phyloP scores from a whole-genome alignment of 2,113 vertebrate species.

The Chaetodon trifascialis region DNA sequence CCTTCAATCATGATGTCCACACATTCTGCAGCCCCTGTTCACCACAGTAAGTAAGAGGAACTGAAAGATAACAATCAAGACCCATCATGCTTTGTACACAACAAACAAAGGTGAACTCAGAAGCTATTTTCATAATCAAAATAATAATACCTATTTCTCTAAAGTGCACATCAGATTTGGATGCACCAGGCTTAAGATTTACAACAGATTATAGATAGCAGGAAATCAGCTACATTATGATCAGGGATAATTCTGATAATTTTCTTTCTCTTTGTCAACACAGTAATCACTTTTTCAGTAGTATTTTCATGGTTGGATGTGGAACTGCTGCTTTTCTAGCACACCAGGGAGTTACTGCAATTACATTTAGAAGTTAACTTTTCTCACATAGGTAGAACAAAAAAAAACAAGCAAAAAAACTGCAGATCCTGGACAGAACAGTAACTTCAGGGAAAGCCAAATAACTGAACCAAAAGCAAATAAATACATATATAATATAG shows the following conservation, averaged over 20 bases:
- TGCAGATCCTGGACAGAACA: background rate
- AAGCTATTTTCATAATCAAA: constrained; percentile 3
- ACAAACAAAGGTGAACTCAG: background rate
- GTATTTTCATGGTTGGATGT: background rate
- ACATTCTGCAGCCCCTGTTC: background rate
- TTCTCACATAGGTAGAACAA: background rate
- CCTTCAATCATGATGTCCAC: background rate
- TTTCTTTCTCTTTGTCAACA: background rate
- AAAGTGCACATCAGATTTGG: background rate
- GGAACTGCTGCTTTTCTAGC: background rate
- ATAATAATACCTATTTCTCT: background rate
- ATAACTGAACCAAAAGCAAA: background rate
- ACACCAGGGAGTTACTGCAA: background rate
- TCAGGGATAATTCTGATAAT: background rate
- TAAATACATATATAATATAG: background rate
- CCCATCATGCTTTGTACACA: background rate
- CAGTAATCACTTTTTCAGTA: background rate
- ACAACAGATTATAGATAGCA: background rate
- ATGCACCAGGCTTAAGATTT: background rate
- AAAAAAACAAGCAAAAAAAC: background rate
- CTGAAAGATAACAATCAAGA: background rate
- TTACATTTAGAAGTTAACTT: background rate
- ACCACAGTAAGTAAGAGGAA: background rate
- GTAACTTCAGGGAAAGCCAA: background rate
- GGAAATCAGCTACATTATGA: background rate